Evolutionary conservation across 2,113 vertebrate genomes (phyloP).

Genomic region (Danio rerio): GRCz12tu NC_133178.1:36507001-36507500

Average conservation of each 20-base stretch:
- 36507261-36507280: conserved; percentile 82
- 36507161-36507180: background rate
- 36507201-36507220: background rate
- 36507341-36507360: conserved; percentile 42
- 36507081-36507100: background rate
- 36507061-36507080: background rate
- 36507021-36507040: conserved; percentile 24
- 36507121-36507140: conserved; percentile 21
- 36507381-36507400: conserved; percentile 25
- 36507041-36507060: background rate
- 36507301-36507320: conserved; percentile 76
- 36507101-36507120: background rate
- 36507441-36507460: background rate
- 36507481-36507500: too few species aligned
- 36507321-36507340: conserved; percentile 73
- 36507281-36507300: conserved; percentile 81
- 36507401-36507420: background rate
- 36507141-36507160: background rate
- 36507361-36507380: conserved; percentile 19
- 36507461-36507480: background rate
- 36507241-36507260: conserved; percentile 81
- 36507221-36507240: conserved; percentile 22
- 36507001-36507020: conserved; percentile 66
- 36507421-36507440: background rate
- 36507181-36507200: background rate